Conservation (phyloP, 2,113 vertebrate genomes). For the Atractosteus spatula region DNA sequence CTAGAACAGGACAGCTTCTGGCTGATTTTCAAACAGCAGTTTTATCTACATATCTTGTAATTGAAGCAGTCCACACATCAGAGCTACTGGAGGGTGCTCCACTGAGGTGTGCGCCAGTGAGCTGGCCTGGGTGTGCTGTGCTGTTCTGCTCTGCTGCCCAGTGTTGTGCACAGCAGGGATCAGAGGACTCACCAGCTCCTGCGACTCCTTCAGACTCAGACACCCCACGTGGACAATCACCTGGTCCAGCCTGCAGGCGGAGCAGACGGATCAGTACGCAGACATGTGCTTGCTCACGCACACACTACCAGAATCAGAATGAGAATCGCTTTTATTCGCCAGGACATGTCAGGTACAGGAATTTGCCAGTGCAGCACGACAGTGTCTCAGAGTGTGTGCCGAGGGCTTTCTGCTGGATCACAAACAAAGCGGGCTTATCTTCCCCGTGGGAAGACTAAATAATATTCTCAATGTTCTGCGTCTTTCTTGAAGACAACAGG, state of each 20-base stretch:
- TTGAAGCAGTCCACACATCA: background rate
- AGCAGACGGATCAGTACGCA: constrained; percentile 11
- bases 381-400: too few species aligned
- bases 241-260: constrained; percentile 74
- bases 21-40: too few species aligned
- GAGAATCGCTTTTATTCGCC: background rate
- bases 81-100: background rate
- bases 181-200: constrained; percentile 74
- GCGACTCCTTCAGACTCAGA: constrained; percentile 80
- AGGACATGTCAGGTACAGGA: background rate
- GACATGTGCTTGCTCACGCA: background rate
- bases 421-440: too few species aligned
- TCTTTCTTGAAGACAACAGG: too few species aligned
- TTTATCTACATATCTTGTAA: background rate
- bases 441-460: too few species aligned
- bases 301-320: constrained; percentile 6
- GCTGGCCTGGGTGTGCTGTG: background rate
- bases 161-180: too few species aligned
- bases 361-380: too few species aligned
- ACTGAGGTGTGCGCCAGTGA: background rate
- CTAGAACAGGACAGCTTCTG: too few species aligned
- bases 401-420: too few species aligned
- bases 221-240: constrained; percentile 92
- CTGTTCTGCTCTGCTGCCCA: constrained; percentile 6
- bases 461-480: too few species aligned